Base-by-base conservation (phyloP, 1,140 invertebrate species). In the Drosophila biarmipes region DNA sequence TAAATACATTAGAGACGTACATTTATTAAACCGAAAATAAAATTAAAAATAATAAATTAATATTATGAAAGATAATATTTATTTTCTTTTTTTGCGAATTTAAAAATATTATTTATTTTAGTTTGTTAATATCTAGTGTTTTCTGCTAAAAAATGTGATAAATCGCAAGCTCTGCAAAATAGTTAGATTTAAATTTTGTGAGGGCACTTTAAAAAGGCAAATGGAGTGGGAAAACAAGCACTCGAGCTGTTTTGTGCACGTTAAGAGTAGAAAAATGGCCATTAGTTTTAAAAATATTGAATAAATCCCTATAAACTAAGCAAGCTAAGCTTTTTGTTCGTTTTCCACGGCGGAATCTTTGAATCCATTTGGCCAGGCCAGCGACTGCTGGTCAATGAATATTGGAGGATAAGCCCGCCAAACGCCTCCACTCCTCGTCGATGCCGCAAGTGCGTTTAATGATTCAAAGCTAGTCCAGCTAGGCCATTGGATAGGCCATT, bases 371-470 rank as follows among this genome's bases (percentile, higher is more conserved):
- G 49, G 14, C 15, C 31, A 43, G 24, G 24, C 17, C 42, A 45
- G 42, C 40, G 38, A 34, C 63, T 54, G 63, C 27, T 38, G 63
- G 51, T 35, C 63, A 68, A 12, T 43, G 27, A 56, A 27, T 55
- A 48, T 56, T 10, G 49, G 27, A 53, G 64, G 19, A 48, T 17
- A 19, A 10, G 24, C 17, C 14, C 27, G 40, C 35, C 21, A 29
- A 46, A 35, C 40, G 24, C 37, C 42, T 27, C 42, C 45, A 46
- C 51, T 27, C 27, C 45, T 52, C 51, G 37, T 46, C 57, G 46
- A 54, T 72, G 68, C 48, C 78, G 80, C 82, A 86, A 86, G 82
- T 86, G 82, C 68, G 78, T 75, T 86, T 86, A 86, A 86, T 87
- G 82, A 78, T 78, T 71, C 53, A 52, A 58, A 73, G 69, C 82